Base-by-base conservation (phyloP, 2,888 invertebrate species). In the Nysson spinosus region DNA sequence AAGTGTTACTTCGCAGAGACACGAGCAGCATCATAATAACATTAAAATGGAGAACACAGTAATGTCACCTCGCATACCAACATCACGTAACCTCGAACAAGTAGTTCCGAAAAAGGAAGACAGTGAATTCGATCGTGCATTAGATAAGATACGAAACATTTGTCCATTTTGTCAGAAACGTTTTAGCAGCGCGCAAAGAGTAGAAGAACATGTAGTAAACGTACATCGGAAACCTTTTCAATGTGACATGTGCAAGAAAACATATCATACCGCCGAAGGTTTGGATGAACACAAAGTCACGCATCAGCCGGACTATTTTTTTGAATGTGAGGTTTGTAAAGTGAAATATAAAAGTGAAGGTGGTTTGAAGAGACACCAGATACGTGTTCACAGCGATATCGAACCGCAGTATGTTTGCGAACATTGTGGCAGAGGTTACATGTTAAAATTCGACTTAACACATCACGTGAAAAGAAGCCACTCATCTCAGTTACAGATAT, bases 251-350 rank as follows among this genome's bases (percentile, higher is more conserved):
- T 80, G 78, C 47, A 60, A 60, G 7, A 60, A 42, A 5, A 28
- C 55, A 9, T 81, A 64, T 17, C 61, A 64, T 4, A 72, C 76
- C 0, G 55, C 43, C 1, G 40, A 47, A n/a, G 70, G 69, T 0
- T 16, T 80, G 43, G 72, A 75, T 0, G 51, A 69, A 2, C 84
- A 84, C 44, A 77, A 73, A 30, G 71, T 75, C 28, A 79, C 68
- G n/a, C 82, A 84, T 35, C 68, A 57, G 2, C 67, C 66, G 6
- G 72, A 78, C 4, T 68, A 68, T 19, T 79, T 75, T 35, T 81
- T 79, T 34, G 74, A 81, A 44, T 81, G 81, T 28, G 24, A 64
- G 0, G 60, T 73, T 6, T 81, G 79, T 6, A 58, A 72, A 5
- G 58, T 72, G 17, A 78, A 72, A 19, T 81, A 79, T 43, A 78